A percentile compares a stretch with the other conserved stretches of the same genome.
Evolutionary conservation across 1,140 invertebrate genomes (phyloP).

Genomic region (Tetragonula clypearis): DNA sequence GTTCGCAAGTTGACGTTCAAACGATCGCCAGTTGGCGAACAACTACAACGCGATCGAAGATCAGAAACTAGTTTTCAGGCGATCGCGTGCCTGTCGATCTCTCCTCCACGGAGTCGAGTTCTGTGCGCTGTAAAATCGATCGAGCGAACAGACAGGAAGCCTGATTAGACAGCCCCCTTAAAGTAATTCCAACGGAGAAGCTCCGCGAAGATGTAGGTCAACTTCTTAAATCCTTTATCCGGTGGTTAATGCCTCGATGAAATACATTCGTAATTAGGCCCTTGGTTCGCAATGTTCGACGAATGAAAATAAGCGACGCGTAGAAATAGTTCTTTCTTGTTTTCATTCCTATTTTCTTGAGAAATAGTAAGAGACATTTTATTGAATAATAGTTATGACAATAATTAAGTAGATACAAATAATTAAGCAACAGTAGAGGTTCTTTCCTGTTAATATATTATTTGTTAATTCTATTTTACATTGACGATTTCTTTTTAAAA

Average conservation of each 20-base stretch:
- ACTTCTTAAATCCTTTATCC: slow-evolving; percentile 7
- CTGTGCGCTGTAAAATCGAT: slow-evolving; percentile 31
- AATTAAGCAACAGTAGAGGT: too few species aligned
- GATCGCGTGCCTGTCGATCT: slow-evolving; percentile 64
- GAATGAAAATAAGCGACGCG: too few species aligned
- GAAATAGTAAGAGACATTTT: too few species aligned
- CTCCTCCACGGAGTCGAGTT: slow-evolving; percentile 16
- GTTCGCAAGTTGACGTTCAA: background rate
- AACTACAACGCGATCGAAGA: background rate
- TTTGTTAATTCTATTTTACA: too few species aligned
- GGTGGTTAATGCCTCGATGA: background rate
- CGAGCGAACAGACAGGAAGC: slow-evolving; percentile 29
- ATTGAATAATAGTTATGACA: too few species aligned
- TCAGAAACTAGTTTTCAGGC: slow-evolving; percentile 32
- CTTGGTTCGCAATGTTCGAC: background rate
- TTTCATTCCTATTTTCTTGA: too few species aligned
- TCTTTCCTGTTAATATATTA: too few species aligned
- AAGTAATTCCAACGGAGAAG: slow-evolving; percentile 28
- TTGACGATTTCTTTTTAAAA: too few species aligned
- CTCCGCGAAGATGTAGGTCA: slow-evolving; percentile 3
- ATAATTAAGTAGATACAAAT: too few species aligned
- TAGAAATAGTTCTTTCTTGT: too few species aligned
- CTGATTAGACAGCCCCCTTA: slow-evolving; percentile 45
- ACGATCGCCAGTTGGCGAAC: slow-evolving; percentile 19
- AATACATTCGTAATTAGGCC: background rate